Evolutionary conservation across 1,140 invertebrate species (phyloP).

Genomic region (Zaprionus inermis): DNA sequence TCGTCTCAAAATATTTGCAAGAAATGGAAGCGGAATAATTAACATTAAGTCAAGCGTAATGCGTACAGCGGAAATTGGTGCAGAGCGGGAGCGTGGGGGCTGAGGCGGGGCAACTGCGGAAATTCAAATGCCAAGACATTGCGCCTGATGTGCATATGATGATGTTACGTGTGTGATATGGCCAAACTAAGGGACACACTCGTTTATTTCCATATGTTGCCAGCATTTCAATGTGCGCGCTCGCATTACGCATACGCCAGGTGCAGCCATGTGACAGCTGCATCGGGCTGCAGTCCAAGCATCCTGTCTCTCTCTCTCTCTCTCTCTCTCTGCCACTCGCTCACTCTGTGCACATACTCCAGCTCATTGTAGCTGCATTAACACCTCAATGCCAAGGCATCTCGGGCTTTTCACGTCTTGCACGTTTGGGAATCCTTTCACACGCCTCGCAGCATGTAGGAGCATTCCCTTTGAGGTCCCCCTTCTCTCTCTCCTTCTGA

Average conservation of each 20-base stretch:
- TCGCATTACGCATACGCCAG: constrained; percentile 45
- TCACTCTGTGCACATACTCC: background rate
- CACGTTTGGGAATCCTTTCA: constrained; percentile 57
- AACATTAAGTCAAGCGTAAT: constrained; percentile 41
- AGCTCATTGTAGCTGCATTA: constrained; percentile 51
- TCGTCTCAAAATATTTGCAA: constrained; percentile 66
- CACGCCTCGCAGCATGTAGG: constrained; percentile 55
- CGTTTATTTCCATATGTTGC: constrained; percentile 32
- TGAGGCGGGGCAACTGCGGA: constrained; percentile 39
- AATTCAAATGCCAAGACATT: constrained; percentile 76
- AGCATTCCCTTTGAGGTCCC: background rate
- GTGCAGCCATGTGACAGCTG: constrained; percentile 56
- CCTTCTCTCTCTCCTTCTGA: background rate
- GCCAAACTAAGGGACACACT: constrained; percentile 29
- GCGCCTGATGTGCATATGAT: constrained; percentile 49
- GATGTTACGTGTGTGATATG: constrained; percentile 50
- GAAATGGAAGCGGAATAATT: constrained; percentile 70
- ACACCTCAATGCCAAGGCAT: constrained; percentile 58
- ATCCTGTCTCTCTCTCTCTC: background rate
- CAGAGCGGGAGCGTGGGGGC: background rate
- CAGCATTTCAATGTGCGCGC: constrained; percentile 62
- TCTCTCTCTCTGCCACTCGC: background rate
- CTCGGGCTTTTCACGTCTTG: constrained; percentile 19
- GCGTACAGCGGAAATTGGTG: background rate
- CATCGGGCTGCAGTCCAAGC: constrained; percentile 3